Evolutionary conservation across 2,888 invertebrate genomes (phyloP), one percentile per base, ranked within the genome.

Genomic region (Peribatodes rhomboidaria): DNA sequence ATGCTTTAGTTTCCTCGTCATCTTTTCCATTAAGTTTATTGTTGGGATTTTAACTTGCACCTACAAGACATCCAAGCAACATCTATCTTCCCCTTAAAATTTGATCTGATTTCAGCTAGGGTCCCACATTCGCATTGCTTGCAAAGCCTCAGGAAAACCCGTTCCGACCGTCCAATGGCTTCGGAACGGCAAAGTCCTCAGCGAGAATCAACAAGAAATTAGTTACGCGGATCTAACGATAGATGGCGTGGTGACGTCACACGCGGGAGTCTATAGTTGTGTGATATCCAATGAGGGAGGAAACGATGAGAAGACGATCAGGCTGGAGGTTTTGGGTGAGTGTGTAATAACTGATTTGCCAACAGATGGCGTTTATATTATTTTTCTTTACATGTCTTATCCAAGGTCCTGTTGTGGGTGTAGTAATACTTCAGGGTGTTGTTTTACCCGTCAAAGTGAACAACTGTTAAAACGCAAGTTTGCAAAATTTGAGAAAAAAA

Each of bases 61-160:
- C n/a, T n/a, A n/a, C n/a, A n/a, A n/a, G n/a, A n/a, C n/a, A n/a
- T n/a, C n/a, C n/a, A n/a, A n/a, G 3, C 39, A 4, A 39, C 14
- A 41, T 1, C 41, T 42, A 42, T 14, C 18, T 10, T 42, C 0
- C 3, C 11, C 20, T 20, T 18, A n/a, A 35, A 16, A 50, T 49
- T 42, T n/a, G 41, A 42, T 44, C 11, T 81, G 9, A 35, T 65
- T 65, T 1, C 71, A 93, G 90, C 75, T 84, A 55, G 86, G 84
- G 10, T 77, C 83, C 3, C 80, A 76, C 11, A 71, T 81, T 1
- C 84, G 89, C 11, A 71, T 94, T 67, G 82, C 90, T 0, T 95
- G 95, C 77, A 87, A 89, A 61, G 94, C 94, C 0, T 80, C 84
- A n/a, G 96, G 95, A 1, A 90, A 92, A 64, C 95, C 96, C 0